Evolutionary conservation across 1,140 invertebrate genomes (phyloP), one percentile per base, ranked within the genome.

Genomic region (Caenorhabditis latens): DNA sequence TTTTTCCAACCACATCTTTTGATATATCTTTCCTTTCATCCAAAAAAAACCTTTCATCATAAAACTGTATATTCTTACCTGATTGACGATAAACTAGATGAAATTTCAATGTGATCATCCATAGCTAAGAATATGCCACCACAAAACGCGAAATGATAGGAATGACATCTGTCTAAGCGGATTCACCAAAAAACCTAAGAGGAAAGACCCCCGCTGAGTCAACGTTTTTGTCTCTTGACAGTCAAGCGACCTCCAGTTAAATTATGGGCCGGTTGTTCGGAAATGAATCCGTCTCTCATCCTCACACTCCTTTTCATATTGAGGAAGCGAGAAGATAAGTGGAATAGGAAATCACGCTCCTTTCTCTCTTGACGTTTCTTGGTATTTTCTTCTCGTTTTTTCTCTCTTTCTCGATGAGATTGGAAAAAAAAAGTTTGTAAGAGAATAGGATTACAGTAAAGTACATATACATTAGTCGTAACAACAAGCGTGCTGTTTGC

Each of bases 131-230:
- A 79, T 79, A 79, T 50, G 71, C n/a, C n/a, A 79, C 40, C 46
- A 79, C 40, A 50, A 79, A 79, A 79, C 71, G 40, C 71, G 46
- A 42, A 79, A 50, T 79, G 71, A 79, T 79, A 79, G 71, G 21
- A 79, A 79, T 79, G 71, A 79, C 71, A 79, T 79, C 71, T 79
- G 71, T 79, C 71, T 79, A 79, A 79, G 71, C 71, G 71, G 71
- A 79, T 79, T 79, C 46, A 11, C 71, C 53, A 79, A 32, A 79
- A 79, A 79, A 79, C 71, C 71, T 46, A 43, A 79, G 46, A 79
- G 19, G 71, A 79, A 53, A 79, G n/a, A 79, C 71, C 71, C 65
- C 71, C 71, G 46, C 71, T 79, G 71, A 79, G 71, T 79, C 71
- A 79, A 79, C 71, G 71, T 79, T 79, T 79, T 79, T 79, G 71